Evolutionary conservation across 2,113 vertebrate genomes (phyloP), one percentile per base, ranked within the genome.

Genomic region (Xenus cinereus): DNA sequence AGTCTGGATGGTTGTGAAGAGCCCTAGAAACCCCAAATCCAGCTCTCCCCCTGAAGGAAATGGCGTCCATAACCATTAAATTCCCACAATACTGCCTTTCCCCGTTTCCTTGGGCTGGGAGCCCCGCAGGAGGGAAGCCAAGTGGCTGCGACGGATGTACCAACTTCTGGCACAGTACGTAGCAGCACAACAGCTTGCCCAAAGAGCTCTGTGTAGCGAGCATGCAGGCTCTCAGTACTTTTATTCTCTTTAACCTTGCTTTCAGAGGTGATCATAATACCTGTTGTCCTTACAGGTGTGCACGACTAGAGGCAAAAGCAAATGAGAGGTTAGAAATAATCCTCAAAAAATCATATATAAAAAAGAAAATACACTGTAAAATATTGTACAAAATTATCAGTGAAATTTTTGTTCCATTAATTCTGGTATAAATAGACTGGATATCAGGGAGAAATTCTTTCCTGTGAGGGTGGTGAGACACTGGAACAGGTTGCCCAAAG

Each of bases 131-230:
- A 46, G 33, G 20, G 68, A 51, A 79, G 37, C 23, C 63, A 28
- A 48, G 71, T 7, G 43, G 17, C 39, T 35, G 27, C 2, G 2
- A 39, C 17, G 45, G 54, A 45, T 5, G 3, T 12, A 30, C 10
- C 35, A 16, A 16, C n/a, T n/a, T 48, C 37, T 27, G 53, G 27
- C 43, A 27, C 13, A 39, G 48, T 4, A 41, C 18, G 33, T 5
- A 43, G 32, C 27, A 63, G 82, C 73, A 53, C 43, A 39, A 6
- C 23, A n/a, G 7, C 26, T 21, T 24, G 20, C 33, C 17, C 22
- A 16, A 63, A 21, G 0, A 51, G 10, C 24, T 43, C 33, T 57
- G 41, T n/a, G 41, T 17, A 75, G 54, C 3, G 1, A 32, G 41
- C 28, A 2, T 8, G 13, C 6, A 27, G 13, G 32, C 28, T 66